phyloP scores from a whole-genome alignment of 2,113 vertebrate genomes.

The Pedetes capensis region DNA sequence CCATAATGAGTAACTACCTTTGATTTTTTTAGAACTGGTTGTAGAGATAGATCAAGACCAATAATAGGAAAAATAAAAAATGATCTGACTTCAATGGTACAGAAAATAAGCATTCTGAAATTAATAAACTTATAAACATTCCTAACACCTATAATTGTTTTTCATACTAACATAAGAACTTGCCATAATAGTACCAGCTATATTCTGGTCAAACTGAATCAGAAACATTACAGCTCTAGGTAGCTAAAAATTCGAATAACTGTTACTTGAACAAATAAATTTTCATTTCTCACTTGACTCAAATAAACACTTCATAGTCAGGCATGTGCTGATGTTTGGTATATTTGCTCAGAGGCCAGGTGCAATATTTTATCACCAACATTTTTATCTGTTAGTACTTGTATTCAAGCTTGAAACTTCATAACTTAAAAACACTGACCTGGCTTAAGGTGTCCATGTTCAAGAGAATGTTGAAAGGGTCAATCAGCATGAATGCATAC shows the following conservation, averaged over 20 bases:
- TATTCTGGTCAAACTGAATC: neutral
- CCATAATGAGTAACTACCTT: neutral
- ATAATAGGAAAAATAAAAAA: conserved; percentile 21
- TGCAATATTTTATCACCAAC: neutral
- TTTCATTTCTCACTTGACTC: neutral
- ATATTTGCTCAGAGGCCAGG: neutral
- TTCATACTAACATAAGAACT: neutral
- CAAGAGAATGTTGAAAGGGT: neutral
- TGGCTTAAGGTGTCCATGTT: neutral
- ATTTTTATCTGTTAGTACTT: neutral
- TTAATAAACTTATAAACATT: conserved; percentile 26
- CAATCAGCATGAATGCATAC: fast-evolving
- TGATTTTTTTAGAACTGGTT: conserved; percentile 12
- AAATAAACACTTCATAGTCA: neutral
- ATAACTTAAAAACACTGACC: fast-evolving
- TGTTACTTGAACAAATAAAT: neutral
- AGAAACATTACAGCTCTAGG: neutral
- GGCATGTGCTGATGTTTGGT: neutral
- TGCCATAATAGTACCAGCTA: neutral
- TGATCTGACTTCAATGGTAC: neutral
- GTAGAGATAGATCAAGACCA: neutral
- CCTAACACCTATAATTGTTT: neutral
- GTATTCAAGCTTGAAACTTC: neutral
- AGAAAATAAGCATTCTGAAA: conserved; percentile 16
- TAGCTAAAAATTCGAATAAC: neutral